Base-by-base conservation (phyloP, 2,888 invertebrate genomes). In the Calameuta idolon region DNA sequence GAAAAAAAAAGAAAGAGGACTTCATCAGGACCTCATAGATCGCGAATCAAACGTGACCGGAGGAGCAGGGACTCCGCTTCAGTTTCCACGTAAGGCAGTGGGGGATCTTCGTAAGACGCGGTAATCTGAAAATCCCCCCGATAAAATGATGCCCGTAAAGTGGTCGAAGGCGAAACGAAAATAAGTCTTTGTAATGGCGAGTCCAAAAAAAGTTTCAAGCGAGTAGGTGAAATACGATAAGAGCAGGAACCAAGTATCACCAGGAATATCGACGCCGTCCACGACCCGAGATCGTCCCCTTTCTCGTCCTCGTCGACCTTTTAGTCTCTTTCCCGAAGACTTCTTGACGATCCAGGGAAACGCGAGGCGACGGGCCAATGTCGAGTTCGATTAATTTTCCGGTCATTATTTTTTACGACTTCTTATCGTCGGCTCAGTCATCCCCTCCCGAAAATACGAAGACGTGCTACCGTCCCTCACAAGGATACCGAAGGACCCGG, bases 391-490 rank as follows among this genome's bases (percentile, higher is more conserved):
- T 90, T 90, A 90, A 90, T 90, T 90, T 90, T 90, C 90, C 90
- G 90, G 89, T 88, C 90, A 89, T 90, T 90, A 90, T 90, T 90
- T 90, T 90, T 90, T 89, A 90, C 86, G 90, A 87, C 86, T 87
- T 79, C 88, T 85, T 90, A 90, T 90, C 89, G 85, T 80, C 74
- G 75, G 82, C 82, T 85, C 87, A 84, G 84, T 83, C 80, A 80
- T 75, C 75, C 55, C 23, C n/a, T 23, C 71, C 74, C 75, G 77
- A 75, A 77, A 79, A 79, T 79, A 77, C 77, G 77, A 69, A 77
- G 79, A 74, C 35, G 31, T 74, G 69, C 73, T 73, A 75, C 73
- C 76, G n/a, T n/a, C n/a, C 34, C 37, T 79, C 77, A 69, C 68
- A 76, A 40, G 40, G 34, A 80, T 12, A 33, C 75, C 74, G 40